These are phyloP conservation scores for Vanacampus margaritifer DNA, from an alignment of 2,113 vertebrate genomes.

Conservation along the genomic window DNA sequence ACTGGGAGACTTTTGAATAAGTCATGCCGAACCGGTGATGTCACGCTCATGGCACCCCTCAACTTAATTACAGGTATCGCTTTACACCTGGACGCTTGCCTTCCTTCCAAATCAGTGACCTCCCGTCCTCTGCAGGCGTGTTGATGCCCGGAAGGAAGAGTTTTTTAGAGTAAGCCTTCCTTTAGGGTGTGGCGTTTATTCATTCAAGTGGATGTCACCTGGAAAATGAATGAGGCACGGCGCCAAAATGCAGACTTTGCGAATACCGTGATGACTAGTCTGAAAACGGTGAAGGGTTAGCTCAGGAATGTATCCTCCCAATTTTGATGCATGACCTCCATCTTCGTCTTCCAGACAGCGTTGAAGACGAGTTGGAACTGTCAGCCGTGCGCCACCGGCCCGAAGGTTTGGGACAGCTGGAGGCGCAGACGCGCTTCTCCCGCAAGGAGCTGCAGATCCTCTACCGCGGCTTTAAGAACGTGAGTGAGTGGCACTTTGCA, in stretches of 20 bases:
- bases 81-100: not conserved
- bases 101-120: not conserved
- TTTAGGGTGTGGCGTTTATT: too few relatives aligned
- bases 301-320: not conserved
- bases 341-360: conserved; percentile 79
- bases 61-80: not conserved
- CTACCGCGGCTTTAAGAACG: conserved; percentile 98
- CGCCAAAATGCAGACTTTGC: too few relatives aligned
- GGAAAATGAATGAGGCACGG: too few relatives aligned
- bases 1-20: conserved; percentile 30
- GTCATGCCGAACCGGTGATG: conserved; percentile 38
- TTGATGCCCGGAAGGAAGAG: conserved; percentile 59
- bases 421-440: conserved; percentile 94
- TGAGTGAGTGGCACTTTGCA: conserved; percentile 65
- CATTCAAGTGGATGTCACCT: too few relatives aligned
- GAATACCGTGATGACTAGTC: not conserved
- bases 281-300: not conserved
- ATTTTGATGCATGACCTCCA: not conserved
- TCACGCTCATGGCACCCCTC: not conserved
- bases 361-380: conserved; percentile 97
- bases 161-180: too few relatives aligned
- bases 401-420: conserved; percentile 90
- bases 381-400: conserved; percentile 94
- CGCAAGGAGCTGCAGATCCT: conserved; percentile 98
- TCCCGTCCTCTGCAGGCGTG: not conserved